These are phyloP conservation scores for Drosophila asahinai DNA, from an alignment of 1,140 invertebrate genomes.

Conservation along the genomic window DNA sequence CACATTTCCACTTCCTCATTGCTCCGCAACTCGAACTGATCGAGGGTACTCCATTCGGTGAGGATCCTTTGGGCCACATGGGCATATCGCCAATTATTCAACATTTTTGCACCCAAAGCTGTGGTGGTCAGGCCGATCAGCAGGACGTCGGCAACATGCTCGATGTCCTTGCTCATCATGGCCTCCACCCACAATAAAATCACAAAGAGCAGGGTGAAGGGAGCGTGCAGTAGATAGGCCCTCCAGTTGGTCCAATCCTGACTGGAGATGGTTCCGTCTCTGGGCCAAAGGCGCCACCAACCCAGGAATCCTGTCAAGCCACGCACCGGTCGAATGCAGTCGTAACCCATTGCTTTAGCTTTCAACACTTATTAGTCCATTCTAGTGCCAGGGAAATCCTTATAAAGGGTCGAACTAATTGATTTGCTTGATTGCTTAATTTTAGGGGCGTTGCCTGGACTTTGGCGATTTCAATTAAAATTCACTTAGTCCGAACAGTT, in stretches of 20 bases:
- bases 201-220: conserved; percentile 35
- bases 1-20: conserved; percentile 44
- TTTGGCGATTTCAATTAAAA: conserved; percentile 57
- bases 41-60: conserved; percentile 29
- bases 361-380: conserved; percentile 16
- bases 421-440: conserved; percentile 47
- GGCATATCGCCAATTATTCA: conserved; percentile 54
- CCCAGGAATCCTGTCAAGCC: conserved; percentile 17
- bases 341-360: conserved; percentile 25
- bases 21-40: conserved; percentile 19
- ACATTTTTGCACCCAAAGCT: conserved; percentile 37
- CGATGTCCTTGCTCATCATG: conserved; percentile 40
- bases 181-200: conserved; percentile 63
- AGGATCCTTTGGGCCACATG: conserved; percentile 39
- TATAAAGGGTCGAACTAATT: conserved; percentile 34
- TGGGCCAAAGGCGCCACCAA: conserved; percentile 33
- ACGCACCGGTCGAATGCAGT: conserved; percentile 36
- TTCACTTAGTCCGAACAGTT: conserved; percentile 48
- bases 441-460: conserved; percentile 31
- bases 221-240: conserved; percentile 38
- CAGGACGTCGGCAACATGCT: conserved; percentile 51
- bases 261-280: neutral
- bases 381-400: neutral
- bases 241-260: conserved; percentile 7
- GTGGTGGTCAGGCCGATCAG: conserved; percentile 63